Evolutionary conservation across 2,113 vertebrate species (phyloP).

Genomic region (Sialia sialis): DNA sequence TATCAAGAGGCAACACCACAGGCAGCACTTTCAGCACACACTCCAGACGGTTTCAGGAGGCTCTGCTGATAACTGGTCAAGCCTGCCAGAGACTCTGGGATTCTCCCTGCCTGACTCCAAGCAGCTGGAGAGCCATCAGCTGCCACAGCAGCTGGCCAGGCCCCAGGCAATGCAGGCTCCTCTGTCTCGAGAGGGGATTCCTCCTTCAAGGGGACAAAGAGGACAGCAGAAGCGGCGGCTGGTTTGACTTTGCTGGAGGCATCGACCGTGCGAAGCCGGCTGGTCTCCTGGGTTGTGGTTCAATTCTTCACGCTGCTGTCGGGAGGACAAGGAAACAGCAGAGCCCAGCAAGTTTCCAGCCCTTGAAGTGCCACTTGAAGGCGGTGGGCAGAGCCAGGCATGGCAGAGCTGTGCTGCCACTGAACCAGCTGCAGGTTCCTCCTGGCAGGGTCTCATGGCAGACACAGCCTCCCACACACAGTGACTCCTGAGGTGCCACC

Average conservation of each 20-base stretch:
- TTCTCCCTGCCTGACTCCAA: background rate
- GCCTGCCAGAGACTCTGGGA: background rate
- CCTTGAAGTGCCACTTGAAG: background rate
- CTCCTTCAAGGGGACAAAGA: constrained; percentile 57
- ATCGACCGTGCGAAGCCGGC: background rate
- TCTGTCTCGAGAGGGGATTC: constrained; percentile 18
- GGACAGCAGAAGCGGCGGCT: background rate
- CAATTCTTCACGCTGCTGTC: background rate
- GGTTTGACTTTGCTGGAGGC: constrained; percentile 66
- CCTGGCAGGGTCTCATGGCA: background rate
- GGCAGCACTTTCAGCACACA: background rate
- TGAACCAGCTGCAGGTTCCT: fast-evolving
- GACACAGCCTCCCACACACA: background rate
- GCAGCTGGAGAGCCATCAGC: background rate
- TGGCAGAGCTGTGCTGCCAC: background rate
- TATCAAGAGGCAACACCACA: background rate
- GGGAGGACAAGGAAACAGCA: constrained; percentile 15
- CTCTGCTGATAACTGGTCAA: background rate
- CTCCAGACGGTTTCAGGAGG: background rate
- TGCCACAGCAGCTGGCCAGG: background rate
- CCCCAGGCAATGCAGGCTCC: constrained; percentile 18
- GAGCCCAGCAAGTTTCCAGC: constrained; percentile 48
- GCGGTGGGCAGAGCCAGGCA: background rate
- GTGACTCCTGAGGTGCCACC: background rate
- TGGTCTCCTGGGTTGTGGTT: constrained; percentile 58